Evolutionary conservation across 2,888 invertebrate species (phyloP).

Genomic region (Heterodera filipjevi): DNA sequence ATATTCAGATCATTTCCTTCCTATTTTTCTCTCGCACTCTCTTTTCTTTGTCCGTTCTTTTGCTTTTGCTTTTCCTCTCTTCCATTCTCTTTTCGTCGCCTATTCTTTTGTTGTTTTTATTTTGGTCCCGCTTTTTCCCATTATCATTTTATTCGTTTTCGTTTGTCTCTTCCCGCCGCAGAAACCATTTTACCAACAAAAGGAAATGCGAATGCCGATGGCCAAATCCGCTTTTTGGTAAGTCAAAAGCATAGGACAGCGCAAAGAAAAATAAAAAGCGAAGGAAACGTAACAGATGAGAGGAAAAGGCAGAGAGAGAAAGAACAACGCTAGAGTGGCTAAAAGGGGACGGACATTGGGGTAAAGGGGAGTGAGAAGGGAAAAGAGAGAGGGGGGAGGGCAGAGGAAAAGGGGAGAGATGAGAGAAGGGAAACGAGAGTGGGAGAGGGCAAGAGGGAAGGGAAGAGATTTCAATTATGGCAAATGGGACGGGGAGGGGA

Average conservation of each 20-base stretch:
- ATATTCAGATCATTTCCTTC: not conserved
- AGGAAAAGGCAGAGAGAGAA: not conserved
- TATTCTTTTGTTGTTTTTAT: not conserved
- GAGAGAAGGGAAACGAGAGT: too few species aligned
- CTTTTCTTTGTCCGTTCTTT: not conserved
- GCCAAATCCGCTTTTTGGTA: not conserved
- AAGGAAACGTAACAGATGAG: not conserved
- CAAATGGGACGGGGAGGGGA: not conserved
- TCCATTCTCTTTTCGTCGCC: not conserved
- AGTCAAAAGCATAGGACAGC: not conserved
- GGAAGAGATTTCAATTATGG: not conserved
- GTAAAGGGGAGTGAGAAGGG: too few species aligned
- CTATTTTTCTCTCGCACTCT: not conserved
- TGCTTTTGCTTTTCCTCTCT: too few species aligned
- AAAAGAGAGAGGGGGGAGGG: too few species aligned
- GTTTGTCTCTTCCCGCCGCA: not conserved
- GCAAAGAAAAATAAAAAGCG: not conserved
- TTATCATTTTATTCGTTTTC: not conserved
- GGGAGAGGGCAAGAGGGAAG: too few species aligned
- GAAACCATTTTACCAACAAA: not conserved
- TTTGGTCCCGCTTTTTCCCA: not conserved
- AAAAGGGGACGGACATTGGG: too few species aligned
- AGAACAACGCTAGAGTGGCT: not conserved
- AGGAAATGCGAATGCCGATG: not conserved
- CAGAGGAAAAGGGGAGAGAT: too few species aligned